Conservation (phyloP, 2,797 vertebrate species). For the Propithecus deckenii region DNA sequence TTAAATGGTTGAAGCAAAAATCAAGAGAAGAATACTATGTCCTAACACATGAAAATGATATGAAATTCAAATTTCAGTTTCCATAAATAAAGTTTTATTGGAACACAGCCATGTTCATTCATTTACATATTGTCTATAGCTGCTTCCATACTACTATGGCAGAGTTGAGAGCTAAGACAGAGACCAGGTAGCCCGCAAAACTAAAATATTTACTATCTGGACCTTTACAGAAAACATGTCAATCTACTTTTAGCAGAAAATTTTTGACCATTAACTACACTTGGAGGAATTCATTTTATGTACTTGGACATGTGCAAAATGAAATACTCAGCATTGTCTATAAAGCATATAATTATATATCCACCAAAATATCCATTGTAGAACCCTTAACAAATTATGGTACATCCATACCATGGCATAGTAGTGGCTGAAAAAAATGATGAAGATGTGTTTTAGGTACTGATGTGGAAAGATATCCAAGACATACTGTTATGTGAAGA, state of each 20-base stretch:
- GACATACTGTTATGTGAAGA: not conserved
- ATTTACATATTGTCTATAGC: not conserved
- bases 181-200: not conserved
- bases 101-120: not conserved
- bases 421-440: not conserved
- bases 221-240: not conserved
- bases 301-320: not conserved
- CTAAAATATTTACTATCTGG: not conserved
- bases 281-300: not conserved
- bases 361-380: not conserved
- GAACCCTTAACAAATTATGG: not conserved
- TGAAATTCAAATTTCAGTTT: not conserved
- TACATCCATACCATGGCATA: not conserved
- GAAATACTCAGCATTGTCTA: not conserved
- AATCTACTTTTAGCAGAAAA: not conserved
- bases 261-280: not conserved
- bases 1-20: not conserved
- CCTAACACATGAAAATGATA: not conserved
- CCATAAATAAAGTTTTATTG: not conserved
- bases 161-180: not conserved
- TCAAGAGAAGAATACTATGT: not conserved
- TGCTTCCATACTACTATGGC: not conserved
- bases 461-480: not conserved
- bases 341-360: not conserved
- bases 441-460: not conserved